Conservation (phyloP, 2,888 invertebrate species). For the Cabera pusaria region DNA sequence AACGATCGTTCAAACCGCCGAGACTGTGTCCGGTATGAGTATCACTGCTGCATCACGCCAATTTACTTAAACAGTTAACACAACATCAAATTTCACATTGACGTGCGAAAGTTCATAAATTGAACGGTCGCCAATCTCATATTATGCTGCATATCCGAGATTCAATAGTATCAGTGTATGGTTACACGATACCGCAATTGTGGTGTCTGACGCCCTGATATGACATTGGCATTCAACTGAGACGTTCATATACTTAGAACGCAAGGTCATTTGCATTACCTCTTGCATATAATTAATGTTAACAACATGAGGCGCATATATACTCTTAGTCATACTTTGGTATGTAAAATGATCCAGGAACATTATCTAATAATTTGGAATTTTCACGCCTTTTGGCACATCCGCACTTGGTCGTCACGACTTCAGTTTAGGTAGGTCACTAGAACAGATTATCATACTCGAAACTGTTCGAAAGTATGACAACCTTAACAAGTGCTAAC, state of each 20-base stretch:
- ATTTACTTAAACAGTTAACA: slow-evolving; percentile 18
- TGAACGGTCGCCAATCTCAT: slow-evolving; percentile 17
- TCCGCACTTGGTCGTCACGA: slow-evolving; percentile 4
- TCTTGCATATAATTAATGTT: slow-evolving; percentile 47
- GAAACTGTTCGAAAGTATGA: no score
- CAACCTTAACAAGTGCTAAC: background rate
- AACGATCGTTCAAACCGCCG: slow-evolving; percentile 45
- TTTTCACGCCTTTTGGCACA: slow-evolving; percentile 7
- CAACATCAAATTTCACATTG: slow-evolving; percentile 25
- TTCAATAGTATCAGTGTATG: slow-evolving; percentile 34
- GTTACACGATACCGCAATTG: slow-evolving; percentile 40
- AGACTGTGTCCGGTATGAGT: slow-evolving; percentile 53
- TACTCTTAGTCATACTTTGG: slow-evolving; percentile 15
- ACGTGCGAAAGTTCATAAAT: slow-evolving; percentile 28
- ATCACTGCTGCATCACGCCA: slow-evolving; percentile 25
- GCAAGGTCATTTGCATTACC: slow-evolving; percentile 60
- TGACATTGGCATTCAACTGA: slow-evolving; percentile 73
- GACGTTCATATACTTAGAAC: slow-evolving; percentile 60
- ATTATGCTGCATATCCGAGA: slow-evolving; percentile 20
- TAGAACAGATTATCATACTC: slow-evolving; percentile 1
- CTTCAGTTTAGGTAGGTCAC: slow-evolving; percentile 3
- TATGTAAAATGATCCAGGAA: slow-evolving; percentile 3
- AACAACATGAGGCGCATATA: slow-evolving; percentile 27
- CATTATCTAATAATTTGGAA: slow-evolving; percentile 6
- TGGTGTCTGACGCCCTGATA: slow-evolving; percentile 37